Evolutionary conservation across 1,140 invertebrate species (phyloP).

Genomic region (Drosophila arawakana): DNA sequence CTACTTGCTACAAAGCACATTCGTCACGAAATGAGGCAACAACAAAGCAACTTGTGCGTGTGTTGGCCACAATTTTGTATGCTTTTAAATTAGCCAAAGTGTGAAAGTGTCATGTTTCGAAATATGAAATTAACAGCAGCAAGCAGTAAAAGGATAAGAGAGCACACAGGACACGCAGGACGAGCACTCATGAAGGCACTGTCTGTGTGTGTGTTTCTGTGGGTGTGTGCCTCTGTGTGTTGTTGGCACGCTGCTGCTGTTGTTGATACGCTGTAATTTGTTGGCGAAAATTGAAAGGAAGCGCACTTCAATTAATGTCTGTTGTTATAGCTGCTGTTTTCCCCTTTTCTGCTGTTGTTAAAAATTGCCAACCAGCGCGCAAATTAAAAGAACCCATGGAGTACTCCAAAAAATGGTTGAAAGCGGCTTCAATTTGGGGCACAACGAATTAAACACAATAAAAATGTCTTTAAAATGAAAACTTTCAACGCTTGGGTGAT

Average conservation of each 20-base stretch:
- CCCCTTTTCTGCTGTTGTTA: constrained; percentile 15
- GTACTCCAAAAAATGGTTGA: constrained; percentile 12
- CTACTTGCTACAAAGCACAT: constrained; percentile 61
- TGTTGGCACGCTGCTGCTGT: constrained; percentile 33
- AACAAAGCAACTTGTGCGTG: constrained; percentile 56
- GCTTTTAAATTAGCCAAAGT: constrained; percentile 80
- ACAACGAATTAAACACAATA: neutral
- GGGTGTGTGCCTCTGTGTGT: constrained; percentile 7
- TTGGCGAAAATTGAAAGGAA: constrained; percentile 75
- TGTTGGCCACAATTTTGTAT: constrained; percentile 72
- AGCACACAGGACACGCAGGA: constrained; percentile 5
- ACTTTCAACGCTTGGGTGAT: too few relatives aligned
- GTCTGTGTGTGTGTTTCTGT: neutral
- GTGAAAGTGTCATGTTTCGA: constrained; percentile 80
- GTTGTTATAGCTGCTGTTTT: constrained; percentile 27
- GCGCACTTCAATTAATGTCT: constrained; percentile 75
- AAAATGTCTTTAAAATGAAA: neutral
- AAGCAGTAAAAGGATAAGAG: constrained; percentile 32
- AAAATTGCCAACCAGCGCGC: constrained; percentile 10
- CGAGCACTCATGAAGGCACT: constrained; percentile 26
- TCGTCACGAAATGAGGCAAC: constrained; percentile 67
- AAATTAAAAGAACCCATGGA: constrained; percentile 6
- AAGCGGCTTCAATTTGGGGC: constrained; percentile 13
- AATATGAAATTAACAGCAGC: constrained; percentile 77
- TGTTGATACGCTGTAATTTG: constrained; percentile 66